Conservation (phyloP, 2,888 invertebrate species). For the Dicranocentrus wangi region DNA sequence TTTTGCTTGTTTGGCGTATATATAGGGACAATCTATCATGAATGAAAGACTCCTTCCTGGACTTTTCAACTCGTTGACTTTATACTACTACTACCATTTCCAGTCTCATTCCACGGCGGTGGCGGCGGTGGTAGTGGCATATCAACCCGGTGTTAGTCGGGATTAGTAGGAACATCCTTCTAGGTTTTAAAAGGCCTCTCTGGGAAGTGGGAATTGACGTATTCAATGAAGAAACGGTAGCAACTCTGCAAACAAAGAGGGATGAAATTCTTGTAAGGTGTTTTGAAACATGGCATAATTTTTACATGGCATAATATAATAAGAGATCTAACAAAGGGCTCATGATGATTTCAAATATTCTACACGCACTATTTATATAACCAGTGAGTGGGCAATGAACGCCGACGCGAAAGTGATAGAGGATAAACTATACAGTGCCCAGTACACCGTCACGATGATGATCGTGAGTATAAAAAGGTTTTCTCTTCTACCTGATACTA, state of each 20-base stretch:
- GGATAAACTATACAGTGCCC: too few species aligned
- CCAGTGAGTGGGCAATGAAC: too few species aligned
- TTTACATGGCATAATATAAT: slow-evolving; percentile 49
- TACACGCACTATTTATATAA: too few species aligned
- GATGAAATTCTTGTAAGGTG: slow-evolving; percentile 21
- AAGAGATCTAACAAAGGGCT: slow-evolving; percentile 48
- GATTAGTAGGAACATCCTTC: slow-evolving; percentile 38
- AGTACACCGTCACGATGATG: too few species aligned
- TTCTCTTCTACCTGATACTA: too few species aligned
- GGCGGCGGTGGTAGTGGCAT: background rate
- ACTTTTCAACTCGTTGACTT: background rate
- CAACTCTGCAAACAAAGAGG: slow-evolving; percentile 46
- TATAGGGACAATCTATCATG: too few species aligned
- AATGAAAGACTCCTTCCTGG: background rate
- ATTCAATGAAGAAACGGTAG: slow-evolving; percentile 41
- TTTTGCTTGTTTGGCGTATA: too few species aligned
- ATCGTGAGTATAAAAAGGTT: too few species aligned
- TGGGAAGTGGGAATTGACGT: too few species aligned
- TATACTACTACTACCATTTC: slow-evolving; percentile 23
- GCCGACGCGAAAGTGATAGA: too few species aligned
- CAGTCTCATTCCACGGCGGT: slow-evolving; percentile 18
- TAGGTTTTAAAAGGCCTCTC: slow-evolving; percentile 16
- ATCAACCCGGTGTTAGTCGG: slow-evolving; percentile 27
- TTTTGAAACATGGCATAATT: too few species aligned
- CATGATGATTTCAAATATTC: too few species aligned